phyloP scores from a whole-genome alignment of 2,113 vertebrate species.

The Gallinago jamesoni region DNA sequence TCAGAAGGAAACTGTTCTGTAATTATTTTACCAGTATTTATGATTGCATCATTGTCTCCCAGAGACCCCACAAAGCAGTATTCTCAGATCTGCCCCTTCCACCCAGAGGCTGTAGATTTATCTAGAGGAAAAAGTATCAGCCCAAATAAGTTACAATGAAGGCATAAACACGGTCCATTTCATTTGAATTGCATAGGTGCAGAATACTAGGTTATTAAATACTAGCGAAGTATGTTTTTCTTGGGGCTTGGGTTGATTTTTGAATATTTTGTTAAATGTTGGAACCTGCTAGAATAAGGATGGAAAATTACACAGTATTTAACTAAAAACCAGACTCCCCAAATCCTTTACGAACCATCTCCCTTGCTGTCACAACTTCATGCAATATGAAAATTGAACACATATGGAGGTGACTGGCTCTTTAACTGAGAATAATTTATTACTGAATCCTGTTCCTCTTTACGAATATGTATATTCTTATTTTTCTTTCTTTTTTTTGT shows the following conservation, averaged over 20 bases:
- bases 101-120: not conserved
- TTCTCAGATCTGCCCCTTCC: not conserved
- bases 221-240: not conserved
- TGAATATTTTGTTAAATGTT: not conserved
- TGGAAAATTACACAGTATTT: not conserved
- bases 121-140: not conserved
- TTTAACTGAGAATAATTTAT: not conserved
- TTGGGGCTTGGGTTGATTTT: not conserved
- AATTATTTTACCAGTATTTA: not conserved
- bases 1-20: not conserved
- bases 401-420: not conserved
- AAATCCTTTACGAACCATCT: not conserved
- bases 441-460: not conserved
- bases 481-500: not conserved
- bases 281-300: not conserved
- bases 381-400: not conserved
- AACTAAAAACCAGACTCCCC: not conserved
- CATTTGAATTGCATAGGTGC: not conserved
- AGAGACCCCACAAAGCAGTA: not conserved
- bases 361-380: not conserved
- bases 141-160: not conserved
- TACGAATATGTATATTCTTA: not conserved
- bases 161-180: not conserved
- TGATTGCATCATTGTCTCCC: not conserved
- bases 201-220: not conserved